phyloP scores from a whole-genome alignment of 2,888 invertebrate species.

The Allophyes oxyacanthae region DNA sequence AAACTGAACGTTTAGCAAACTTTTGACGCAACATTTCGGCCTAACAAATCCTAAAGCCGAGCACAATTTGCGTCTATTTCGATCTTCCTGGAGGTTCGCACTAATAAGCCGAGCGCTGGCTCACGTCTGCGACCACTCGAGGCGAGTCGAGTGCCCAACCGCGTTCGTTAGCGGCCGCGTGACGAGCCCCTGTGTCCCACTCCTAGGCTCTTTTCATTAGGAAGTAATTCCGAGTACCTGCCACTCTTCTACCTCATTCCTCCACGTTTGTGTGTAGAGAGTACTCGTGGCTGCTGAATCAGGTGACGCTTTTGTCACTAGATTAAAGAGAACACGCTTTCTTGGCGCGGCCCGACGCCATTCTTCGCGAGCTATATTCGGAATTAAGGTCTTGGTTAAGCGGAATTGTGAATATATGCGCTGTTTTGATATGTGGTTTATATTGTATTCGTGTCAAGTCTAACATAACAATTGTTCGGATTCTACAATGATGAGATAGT shows the following conservation, averaged over 20 bases:
- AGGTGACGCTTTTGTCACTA: conserved; percentile 88
- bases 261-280: conserved; percentile 82
- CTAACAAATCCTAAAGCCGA: conserved; percentile 22
- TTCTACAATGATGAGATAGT: no score
- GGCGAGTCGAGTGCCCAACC: conserved; percentile 76
- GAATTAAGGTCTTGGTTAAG: conserved; percentile 75
- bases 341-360: conserved; percentile 71
- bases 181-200: conserved; percentile 82
- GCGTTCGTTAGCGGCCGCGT: conserved; percentile 87
- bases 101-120: conserved; percentile 71
- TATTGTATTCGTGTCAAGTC: conserved; percentile 20
- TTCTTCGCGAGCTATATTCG: conserved; percentile 81
- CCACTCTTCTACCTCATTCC: conserved; percentile 88
- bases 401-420: conserved; percentile 55
- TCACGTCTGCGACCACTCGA: conserved; percentile 74
- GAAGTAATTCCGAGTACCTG: conserved; percentile 88
- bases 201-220: conserved; percentile 88
- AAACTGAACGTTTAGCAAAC: no score
- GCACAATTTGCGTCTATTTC: conserved; percentile 46
- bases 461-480: background rate
- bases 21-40: background rate
- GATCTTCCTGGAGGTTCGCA: conserved; percentile 49
- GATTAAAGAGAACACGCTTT: conserved; percentile 87
- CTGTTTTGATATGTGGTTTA: conserved; percentile 42
- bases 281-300: conserved; percentile 85